A percentile compares a stretch with the other conserved stretches of the same genome.
phyloP scores from a whole-genome alignment of 2,797 vertebrate species.

The Syndactyla subalaris region DNA sequence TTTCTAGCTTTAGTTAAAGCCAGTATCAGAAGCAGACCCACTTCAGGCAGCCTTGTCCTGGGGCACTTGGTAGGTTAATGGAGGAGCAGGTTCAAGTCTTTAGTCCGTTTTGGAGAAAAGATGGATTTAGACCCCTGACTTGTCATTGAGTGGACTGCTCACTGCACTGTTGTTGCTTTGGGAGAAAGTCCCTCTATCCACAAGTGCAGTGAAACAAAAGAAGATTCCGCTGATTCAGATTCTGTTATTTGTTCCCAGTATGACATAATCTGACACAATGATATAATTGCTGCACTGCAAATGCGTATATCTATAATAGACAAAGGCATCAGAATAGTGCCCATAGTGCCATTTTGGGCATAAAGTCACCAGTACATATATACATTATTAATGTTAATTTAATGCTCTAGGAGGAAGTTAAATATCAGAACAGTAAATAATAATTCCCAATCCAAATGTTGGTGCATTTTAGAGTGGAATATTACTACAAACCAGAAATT shows the following conservation, averaged over 20 bases:
- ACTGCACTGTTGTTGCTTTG: not conserved
- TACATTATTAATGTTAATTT: not conserved
- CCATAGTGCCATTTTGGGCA: not conserved
- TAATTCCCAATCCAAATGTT: not conserved
- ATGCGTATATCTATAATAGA: not conserved
- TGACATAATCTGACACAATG: not conserved
- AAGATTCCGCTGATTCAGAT: not conserved
- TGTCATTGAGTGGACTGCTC: not conserved
- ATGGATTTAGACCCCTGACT: not conserved
- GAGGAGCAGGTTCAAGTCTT: not conserved
- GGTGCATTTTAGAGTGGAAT: not conserved
- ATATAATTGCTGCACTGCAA: not conserved
- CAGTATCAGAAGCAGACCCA: not conserved
- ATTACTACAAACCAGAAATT: not conserved
- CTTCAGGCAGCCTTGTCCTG: not conserved
- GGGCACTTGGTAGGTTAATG: not conserved
- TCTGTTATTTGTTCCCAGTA: not conserved
- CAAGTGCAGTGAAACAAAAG: not conserved
- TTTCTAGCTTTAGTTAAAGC: not conserved
- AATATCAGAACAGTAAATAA: not conserved
- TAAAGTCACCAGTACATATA: not conserved
- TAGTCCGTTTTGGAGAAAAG: not conserved
- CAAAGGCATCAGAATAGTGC: not conserved
- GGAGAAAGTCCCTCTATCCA: not conserved
- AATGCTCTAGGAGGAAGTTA: not conserved